These are phyloP conservation scores for Cylloceria caligata DNA, from an alignment of 2,888 invertebrate species.

Conservation along the genomic window DNA sequence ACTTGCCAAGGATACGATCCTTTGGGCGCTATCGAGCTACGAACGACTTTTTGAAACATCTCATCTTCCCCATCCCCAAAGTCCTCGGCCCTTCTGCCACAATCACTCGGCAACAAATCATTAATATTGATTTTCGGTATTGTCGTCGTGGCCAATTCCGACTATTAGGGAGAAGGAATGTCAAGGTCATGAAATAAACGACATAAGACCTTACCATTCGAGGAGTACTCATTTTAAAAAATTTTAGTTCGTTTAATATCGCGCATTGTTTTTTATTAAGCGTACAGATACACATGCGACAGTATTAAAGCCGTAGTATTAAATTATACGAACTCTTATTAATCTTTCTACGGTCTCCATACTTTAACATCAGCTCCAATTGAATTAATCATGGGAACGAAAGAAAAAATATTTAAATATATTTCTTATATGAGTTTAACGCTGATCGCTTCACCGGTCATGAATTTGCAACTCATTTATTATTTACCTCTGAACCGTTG, in stretches of 20 bases:
- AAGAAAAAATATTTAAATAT: neutral
- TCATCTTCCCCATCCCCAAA: conserved; percentile 83
- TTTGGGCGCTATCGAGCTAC: conserved; percentile 87
- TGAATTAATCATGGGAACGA: neutral
- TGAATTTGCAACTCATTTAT: conserved; percentile 18
- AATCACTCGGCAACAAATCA: conserved; percentile 83
- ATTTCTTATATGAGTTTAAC: conserved; percentile 3
- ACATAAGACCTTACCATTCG: conserved; percentile 41
- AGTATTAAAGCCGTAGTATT: neutral
- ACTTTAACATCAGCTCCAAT: neutral
- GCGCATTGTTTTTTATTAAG: neutral
- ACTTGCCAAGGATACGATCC: conserved; percentile 93
- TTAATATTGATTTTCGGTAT: conserved; percentile 71
- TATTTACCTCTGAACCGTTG: conserved; percentile 79
- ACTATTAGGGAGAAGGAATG: conserved; percentile 62
- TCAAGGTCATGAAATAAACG: conserved; percentile 71
- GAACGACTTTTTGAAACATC: conserved; percentile 87
- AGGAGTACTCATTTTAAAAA: conserved; percentile 26
- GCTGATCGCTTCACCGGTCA: conserved; percentile 17
- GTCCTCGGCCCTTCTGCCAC: conserved; percentile 86
- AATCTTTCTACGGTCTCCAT: neutral
- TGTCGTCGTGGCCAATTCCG: conserved; percentile 60
- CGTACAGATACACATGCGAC: neutral
- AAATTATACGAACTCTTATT: neutral
- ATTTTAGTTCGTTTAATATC: neutral